Evolutionary conservation across 2,113 vertebrate genomes (phyloP), one percentile per base, ranked within the genome.

Genomic region (Rhabdornis inornatus): DNA sequence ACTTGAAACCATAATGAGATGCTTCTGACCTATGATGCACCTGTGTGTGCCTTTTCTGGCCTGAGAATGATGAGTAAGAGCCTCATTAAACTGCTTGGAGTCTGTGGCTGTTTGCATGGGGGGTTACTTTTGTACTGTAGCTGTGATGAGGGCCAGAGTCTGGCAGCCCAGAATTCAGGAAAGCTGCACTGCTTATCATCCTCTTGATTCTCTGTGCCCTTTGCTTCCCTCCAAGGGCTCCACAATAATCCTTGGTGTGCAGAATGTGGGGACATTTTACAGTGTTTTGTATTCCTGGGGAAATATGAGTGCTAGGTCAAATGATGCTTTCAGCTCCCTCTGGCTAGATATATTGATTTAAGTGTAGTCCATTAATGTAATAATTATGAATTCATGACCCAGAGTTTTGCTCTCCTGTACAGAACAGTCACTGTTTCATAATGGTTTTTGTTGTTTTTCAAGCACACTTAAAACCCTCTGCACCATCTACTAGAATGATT

Each of bases 321-420:
- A 90, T 15, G 19, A 60, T 61, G 39, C 50, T 95, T 93, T 96
- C 79, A 90, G 53, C 45, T 83, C 18, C 68, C 44, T 85, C 49
- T 80, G 63, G 31, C 37, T 64, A 47, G 53, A 69, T 83, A 50
- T 39, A 90, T 74, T 0, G 10, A 74, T 87, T 85, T 39, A 86
- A 94, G 10, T 35, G 33, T 65, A 60, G 37, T 57, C 74, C 49
- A 66, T 83, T 83, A 88, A 85, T 72, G 83, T 76, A 64, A 53
- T 75, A 93, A 82, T 85, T 88, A 87, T 28, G 55, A 92, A 94
- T 90, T 88, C 55, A 61, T 80, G 55, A 83, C 37, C 79, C 61
- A 60, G 7, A 31, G 40, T 40, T 91, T 64, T 93, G 59, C n/a
- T 61, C 23, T 78, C 14, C 52, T 85, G 18, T 37, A 37, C 20